Base-by-base conservation (phyloP, 2,113 vertebrate genomes). In the Ameiurus melas region DNA sequence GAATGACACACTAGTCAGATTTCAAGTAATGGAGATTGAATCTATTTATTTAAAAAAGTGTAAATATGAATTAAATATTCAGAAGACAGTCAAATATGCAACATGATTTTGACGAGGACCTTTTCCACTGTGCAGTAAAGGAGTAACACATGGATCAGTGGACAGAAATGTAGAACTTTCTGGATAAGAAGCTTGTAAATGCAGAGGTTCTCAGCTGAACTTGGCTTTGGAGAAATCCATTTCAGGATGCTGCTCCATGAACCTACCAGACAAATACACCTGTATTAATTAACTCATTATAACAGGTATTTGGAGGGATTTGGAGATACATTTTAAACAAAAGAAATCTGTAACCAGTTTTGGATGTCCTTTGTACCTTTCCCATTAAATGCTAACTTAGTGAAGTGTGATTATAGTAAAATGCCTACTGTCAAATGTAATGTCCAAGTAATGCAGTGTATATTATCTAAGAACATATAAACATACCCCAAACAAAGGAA, bases 191-290 rank as follows among this genome's bases (percentile, higher is more conserved):
- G 30, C 9, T 57, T 73, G n/a, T 30, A 17, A 14, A 62, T 47
- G 30, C 30, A 58, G 33, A 27, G 0, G 2, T 55, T 88, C 92
- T 96, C 95, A 96, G 91, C 95, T 96, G 93, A 96, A 96, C 75
- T 96, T 96, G 68, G 96, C 95, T 94, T 96, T 96, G 86, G 96
- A 96, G 92, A 96, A 96, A 89, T 96, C 96, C 95, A 96, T 96
- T 92, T 96, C 96, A 25, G 96, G 96, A 85, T 96, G 96, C 91
- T 96, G 95, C 66, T 93, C 85, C 96, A 96, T 96, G 89, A 96
- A 96, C 93, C 96, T 96, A 91, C 25, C 13, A 9, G 30, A 47
- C 55, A 84, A 22, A 85, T 51, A 84, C 47, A 78, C 19, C 9
- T 4, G 70, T 39, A 75, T 62, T 19, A 9, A 33, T 30, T 8